Base-by-base conservation (phyloP, 2,888 invertebrate species). In the Ophonus ardosiacus region DNA sequence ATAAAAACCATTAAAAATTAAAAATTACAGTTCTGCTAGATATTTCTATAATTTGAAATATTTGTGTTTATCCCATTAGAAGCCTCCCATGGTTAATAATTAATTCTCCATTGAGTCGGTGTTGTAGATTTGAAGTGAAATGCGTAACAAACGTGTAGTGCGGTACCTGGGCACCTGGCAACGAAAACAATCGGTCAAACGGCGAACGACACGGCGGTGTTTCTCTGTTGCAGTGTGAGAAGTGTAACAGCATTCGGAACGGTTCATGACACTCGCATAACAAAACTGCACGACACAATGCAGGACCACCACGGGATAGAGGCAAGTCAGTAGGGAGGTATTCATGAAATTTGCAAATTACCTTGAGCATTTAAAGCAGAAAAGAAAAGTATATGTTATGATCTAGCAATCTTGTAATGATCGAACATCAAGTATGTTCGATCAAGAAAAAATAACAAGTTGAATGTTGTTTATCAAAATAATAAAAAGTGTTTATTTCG, bases 211-310 rank as follows among this genome's bases (percentile, higher is more conserved):
- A 31, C 15, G 13, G 59, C 17, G 56, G 61, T 17, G 43, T 51
- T 51, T 13, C 43, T 51, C 31, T 31, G 31, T 31, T 5, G 43
- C 43, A 51, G 43, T 51, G 61, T 80, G 59, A 61, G 56, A 78
- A 78, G 78, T 78, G 57, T 78, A 78, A 78, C 78, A 78, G 80
- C 59, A 80, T 80, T 80, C 31, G 59, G 80, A 80, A 80, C 80
- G 80, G 80, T 80, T 61, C 80, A 61, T 80, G 80, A 59, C 80
- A 80, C 61, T 80, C 56, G 80, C 31, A 38, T 61, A 59, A 61
- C 80, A 61, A 80, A 80, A 80, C 38, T 80, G 80, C 51, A 80
- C 40, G 40, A 79, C 17, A 80, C 80, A 80, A 80, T 31, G 61
- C 31, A 31, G 59, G 80, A 80, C 80, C 80, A 80, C 80, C 80